Conservation (phyloP, 1,140 invertebrate species). For the Globodera rostochiensis region DNA sequence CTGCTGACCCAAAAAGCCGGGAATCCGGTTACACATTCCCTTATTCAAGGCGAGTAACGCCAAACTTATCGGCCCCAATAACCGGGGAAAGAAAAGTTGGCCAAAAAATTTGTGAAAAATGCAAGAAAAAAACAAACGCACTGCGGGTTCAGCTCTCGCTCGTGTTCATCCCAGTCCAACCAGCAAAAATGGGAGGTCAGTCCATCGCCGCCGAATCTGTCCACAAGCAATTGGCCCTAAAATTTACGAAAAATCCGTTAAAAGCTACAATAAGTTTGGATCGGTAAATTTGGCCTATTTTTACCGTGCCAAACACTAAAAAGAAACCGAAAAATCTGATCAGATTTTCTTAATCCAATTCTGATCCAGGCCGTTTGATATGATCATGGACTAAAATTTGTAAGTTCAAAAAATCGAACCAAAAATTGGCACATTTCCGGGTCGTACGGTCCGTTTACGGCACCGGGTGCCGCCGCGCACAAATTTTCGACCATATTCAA, state of each 20-base stretch:
- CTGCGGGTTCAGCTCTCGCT: conserved; percentile 29
- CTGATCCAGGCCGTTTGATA: too few relatives aligned
- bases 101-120: too few relatives aligned
- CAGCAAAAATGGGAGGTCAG: conserved; percentile 23
- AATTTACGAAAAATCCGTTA: neutral
- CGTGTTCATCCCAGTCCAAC: conserved; percentile 20
- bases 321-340: too few relatives aligned
- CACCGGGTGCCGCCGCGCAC: conserved; percentile 33
- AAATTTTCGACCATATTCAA: conserved; percentile 39
- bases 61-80: too few relatives aligned
- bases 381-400: too few relatives aligned
- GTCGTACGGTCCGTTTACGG: conserved; percentile 65
- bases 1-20: too few relatives aligned
- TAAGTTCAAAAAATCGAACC: neutral
- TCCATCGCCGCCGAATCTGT: conserved; percentile 26
- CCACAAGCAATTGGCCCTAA: conserved; percentile 28
- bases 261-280: neutral
- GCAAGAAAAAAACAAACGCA: neutral
- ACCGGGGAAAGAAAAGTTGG: too few relatives aligned
- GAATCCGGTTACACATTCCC: too few relatives aligned
- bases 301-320: too few relatives aligned
- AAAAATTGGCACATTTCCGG: conserved; percentile 26
- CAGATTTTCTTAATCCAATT: too few relatives aligned
- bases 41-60: too few relatives aligned
- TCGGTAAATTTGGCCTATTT: too few relatives aligned